A percentile compares a stretch with the other conserved stretches of the same genome.
Evolutionary conservation across 1,140 invertebrate genomes (phyloP).

Genomic region (Cataglyphis hispanica): DNA sequence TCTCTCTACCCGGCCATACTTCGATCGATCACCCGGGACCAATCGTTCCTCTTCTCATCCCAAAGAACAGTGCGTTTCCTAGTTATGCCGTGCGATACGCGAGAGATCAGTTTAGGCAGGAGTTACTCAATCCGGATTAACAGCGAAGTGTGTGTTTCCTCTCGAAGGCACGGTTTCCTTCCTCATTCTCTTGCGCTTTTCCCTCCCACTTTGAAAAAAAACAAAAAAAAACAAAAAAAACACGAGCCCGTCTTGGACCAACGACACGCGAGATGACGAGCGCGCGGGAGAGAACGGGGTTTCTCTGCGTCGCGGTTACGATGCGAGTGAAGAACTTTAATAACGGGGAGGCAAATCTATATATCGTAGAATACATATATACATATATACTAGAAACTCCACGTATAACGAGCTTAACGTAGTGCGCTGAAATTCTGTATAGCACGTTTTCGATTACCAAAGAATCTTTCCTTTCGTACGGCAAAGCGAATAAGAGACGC

Average conservation of each 20-base stretch:
- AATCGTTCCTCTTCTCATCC: conserved; percentile 78
- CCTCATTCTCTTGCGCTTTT: background rate
- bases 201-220: background rate
- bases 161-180: conserved; percentile 43
- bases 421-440: conserved; percentile 56
- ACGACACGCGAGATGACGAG: conserved; percentile 61
- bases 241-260: conserved; percentile 67
- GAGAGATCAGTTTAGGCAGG: conserved; percentile 54
- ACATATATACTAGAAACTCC: conserved; percentile 17
- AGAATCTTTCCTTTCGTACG: conserved; percentile 39
- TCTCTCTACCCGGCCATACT: conserved; percentile 80
- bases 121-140: conserved; percentile 43
- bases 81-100: conserved; percentile 65
- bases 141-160: conserved; percentile 21
- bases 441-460: conserved; percentile 30
- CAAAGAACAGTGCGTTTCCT: conserved; percentile 72
- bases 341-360: conserved; percentile 16
- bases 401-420: conserved; percentile 64
- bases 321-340: conserved; percentile 35
- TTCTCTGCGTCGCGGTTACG: conserved; percentile 47
- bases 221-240: conserved; percentile 12
- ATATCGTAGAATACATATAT: conserved; percentile 35
- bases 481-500: background rate
- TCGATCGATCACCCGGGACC: conserved; percentile 82
- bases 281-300: conserved; percentile 41